These are phyloP conservation scores for Fregetta grallaria DNA, from an alignment of 2,113 vertebrate genomes.

Conservation along the genomic window DNA sequence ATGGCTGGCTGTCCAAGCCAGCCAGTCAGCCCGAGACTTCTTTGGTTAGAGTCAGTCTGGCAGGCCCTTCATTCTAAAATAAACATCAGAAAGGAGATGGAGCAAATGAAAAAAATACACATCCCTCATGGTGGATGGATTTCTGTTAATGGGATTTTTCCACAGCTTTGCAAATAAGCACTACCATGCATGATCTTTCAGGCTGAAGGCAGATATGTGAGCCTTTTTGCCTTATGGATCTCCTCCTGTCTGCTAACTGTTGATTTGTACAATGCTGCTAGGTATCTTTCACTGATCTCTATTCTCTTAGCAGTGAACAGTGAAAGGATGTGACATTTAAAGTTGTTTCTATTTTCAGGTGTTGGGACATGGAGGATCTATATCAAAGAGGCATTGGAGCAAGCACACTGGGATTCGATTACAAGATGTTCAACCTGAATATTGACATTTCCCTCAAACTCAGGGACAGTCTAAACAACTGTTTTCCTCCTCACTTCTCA, in stretches of 20 bases:
- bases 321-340: conserved; percentile 27
- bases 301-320: neutral
- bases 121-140: neutral
- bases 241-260: neutral
- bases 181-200: fast-evolving
- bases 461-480: neutral
- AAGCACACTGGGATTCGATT: neutral
- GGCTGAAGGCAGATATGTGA: neutral
- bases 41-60: neutral
- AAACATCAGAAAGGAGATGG: neutral
- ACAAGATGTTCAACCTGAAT: neutral
- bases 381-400: neutral
- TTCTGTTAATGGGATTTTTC: neutral
- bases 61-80: neutral
- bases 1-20: neutral
- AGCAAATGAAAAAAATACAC: neutral
- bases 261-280: neutral
- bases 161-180: neutral
- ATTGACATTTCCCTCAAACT: neutral
- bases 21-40: fast-evolving
- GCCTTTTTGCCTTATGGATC: neutral
- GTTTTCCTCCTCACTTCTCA: neutral
- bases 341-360: conserved; percentile 49
- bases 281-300: neutral
- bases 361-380: neutral